phyloP scores from a whole-genome alignment of 2,797 vertebrate species.

The Astyanax mexicanus region DNA sequence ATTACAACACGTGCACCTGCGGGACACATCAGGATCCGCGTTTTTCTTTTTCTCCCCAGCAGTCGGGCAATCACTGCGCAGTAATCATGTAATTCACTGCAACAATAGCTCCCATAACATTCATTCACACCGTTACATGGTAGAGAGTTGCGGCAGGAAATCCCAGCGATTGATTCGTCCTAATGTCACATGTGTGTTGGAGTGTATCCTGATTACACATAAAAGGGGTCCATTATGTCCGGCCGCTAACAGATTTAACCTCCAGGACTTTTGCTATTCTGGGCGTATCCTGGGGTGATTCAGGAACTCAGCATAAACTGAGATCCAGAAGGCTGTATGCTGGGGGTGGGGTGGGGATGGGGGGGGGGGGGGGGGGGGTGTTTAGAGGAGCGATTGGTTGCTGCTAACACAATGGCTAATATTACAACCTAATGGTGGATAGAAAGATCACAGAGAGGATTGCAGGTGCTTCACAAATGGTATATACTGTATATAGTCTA shows the following conservation, averaged over 20 bases:
- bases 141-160: slow-evolving; percentile 25
- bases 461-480: slow-evolving; percentile 42
- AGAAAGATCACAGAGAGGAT: slow-evolving; percentile 50
- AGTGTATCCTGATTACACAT: slow-evolving; percentile 51
- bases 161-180: slow-evolving; percentile 36
- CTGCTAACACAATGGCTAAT: slow-evolving; percentile 18
- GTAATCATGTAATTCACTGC: slow-evolving; percentile 37
- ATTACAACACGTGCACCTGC: slow-evolving; percentile 34
- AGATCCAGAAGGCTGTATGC: background rate
- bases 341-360: background rate
- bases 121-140: slow-evolving; percentile 15
- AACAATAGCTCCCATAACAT: slow-evolving; percentile 37
- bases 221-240: slow-evolving; percentile 44
- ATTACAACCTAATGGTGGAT: slow-evolving; percentile 20
- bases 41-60: slow-evolving; percentile 15
- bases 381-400: too few species aligned
- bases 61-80: slow-evolving; percentile 38
- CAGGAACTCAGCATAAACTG: slow-evolving; percentile 2
- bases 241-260: slow-evolving; percentile 46
- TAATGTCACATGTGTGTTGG: slow-evolving; percentile 31
- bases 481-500: too few species aligned
- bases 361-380: too few species aligned
- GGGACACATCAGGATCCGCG: slow-evolving; percentile 35
- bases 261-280: slow-evolving; percentile 30
- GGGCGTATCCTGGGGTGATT: slow-evolving; percentile 19